Conservation (phyloP, 2,113 vertebrate species). For the Glareola pratincola region DNA sequence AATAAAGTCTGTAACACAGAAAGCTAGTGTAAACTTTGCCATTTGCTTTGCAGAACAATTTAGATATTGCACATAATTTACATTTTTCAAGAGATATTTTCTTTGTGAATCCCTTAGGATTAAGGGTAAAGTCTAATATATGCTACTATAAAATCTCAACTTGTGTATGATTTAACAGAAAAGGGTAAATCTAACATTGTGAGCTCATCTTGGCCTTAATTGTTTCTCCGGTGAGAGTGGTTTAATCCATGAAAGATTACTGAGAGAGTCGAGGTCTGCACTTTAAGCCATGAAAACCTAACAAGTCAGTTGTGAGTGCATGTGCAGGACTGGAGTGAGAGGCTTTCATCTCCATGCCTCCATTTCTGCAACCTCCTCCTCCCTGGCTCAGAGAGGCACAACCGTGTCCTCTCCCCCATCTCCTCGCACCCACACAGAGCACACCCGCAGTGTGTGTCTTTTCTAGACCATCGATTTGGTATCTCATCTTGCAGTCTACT, state of each 20-base stretch:
- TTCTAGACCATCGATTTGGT: not conserved
- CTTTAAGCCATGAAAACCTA: not conserved
- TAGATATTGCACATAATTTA: not conserved
- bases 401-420: accelerated
- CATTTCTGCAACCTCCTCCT: not conserved
- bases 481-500: not conserved
- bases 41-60: not conserved
- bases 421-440: not conserved
- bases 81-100: not conserved
- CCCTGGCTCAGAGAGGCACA: not conserved
- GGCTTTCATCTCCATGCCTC: not conserved
- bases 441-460: not conserved
- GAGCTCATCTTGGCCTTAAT: not conserved
- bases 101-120: not conserved
- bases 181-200: not conserved
- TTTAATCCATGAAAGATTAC: conserved; percentile 4
- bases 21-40: not conserved
- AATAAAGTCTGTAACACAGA: not conserved
- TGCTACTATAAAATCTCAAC: not conserved
- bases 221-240: not conserved
- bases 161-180: not conserved
- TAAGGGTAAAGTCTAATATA: not conserved
- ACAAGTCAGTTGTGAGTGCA: not conserved
- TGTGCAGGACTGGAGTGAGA: not conserved
- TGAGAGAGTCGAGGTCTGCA: not conserved